Conservation (phyloP, 35 echinoderm and acorn worm species). For the Holothuria glaberrima region DNA sequence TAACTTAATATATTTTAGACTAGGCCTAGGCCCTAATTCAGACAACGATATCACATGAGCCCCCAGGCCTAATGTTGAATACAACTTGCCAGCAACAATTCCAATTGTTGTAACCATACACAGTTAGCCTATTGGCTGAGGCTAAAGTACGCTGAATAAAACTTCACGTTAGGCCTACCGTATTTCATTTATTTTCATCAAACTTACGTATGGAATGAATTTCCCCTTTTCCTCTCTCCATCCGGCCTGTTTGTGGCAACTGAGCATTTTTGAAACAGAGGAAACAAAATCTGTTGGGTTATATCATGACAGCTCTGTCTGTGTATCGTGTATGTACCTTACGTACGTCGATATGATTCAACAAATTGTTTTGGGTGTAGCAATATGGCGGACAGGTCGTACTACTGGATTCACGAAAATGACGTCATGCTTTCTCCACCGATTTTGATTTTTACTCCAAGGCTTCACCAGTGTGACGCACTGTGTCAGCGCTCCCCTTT, state of each 20-base stretch:
- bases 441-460: background rate
- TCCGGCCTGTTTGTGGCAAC: background rate
- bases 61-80: no score
- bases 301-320: background rate
- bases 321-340: background rate
- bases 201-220: no score
- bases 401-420: background rate
- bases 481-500: no score
- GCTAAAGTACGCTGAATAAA: background rate
- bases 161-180: background rate
- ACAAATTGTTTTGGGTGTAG: background rate
- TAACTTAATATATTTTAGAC: no score
- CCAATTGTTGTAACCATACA: no score
- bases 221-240: no score
- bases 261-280: constrained; percentile 3
- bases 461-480: no score
- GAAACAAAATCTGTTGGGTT: background rate
- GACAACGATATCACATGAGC: no score
- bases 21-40: no score
- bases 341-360: background rate
- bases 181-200: constrained; percentile 6
- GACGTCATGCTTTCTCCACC: constrained; percentile 11
- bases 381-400: background rate
- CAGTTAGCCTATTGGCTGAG: no score
- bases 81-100: no score